These are phyloP conservation scores for Noctua fimbriata DNA, from an alignment of 2,888 invertebrate species.

Conservation along the genomic window DNA sequence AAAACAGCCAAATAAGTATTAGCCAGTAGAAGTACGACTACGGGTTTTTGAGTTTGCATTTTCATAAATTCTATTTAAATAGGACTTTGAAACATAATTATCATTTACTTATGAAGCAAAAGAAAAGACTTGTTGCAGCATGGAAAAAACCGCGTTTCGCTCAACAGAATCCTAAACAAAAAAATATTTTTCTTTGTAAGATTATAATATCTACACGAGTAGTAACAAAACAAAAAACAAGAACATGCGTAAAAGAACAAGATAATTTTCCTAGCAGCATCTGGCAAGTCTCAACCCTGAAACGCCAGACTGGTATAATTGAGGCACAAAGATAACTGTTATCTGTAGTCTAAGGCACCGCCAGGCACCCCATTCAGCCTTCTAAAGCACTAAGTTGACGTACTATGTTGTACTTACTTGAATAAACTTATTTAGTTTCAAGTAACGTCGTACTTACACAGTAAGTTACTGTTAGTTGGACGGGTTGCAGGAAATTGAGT, in stretches of 20 bases:
- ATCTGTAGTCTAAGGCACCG: constrained; percentile 62
- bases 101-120: neutral
- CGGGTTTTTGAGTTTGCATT: neutral
- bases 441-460: constrained; percentile 40
- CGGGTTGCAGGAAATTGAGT: constrained; percentile 10
- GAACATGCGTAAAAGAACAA: neutral
- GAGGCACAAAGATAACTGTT: constrained; percentile 69
- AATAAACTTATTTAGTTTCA: constrained; percentile 54
- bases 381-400: constrained; percentile 54
- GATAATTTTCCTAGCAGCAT: constrained; percentile 23
- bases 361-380: constrained; percentile 62
- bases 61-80: neutral
- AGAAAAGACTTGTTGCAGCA: neutral
- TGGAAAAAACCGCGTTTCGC: neutral
- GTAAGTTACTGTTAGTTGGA: constrained; percentile 40
- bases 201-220: neutral
- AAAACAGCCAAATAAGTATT: neutral
- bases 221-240: neutral
- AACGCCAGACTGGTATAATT: constrained; percentile 65
- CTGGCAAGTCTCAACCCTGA: constrained; percentile 47
- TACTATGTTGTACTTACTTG: constrained; percentile 55
- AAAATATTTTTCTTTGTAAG: neutral
- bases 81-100: neutral
- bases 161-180: neutral
- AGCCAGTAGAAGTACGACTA: neutral